phyloP scores from a whole-genome alignment of 2,797 vertebrate genomes.

The Microcaecilia unicolor region DNA sequence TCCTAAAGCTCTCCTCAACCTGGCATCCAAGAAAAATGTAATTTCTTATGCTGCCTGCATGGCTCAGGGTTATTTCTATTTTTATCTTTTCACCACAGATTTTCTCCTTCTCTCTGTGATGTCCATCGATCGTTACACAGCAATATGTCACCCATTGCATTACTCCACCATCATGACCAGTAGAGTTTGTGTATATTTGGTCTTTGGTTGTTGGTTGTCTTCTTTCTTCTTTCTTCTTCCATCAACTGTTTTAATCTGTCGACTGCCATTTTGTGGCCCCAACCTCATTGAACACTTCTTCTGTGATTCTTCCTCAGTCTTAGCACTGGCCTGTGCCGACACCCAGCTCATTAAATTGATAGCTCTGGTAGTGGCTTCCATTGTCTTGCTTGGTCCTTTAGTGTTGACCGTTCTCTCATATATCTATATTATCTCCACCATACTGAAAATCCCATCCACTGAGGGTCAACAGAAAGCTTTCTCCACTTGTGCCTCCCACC shows the following conservation, averaged over 20 bases:
- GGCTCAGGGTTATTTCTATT: slow-evolving; percentile 23
- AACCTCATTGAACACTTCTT: slow-evolving; percentile 16
- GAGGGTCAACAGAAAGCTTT: slow-evolving; percentile 23
- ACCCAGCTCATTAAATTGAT: slow-evolving; percentile 12
- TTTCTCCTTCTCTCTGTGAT: slow-evolving; percentile 27
- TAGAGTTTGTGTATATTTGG: slow-evolving; percentile 11
- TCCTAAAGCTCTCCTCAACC: slow-evolving; percentile 21
- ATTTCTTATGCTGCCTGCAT: slow-evolving; percentile 20
- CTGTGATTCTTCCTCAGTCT: slow-evolving; percentile 12
- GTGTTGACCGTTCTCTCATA: slow-evolving; percentile 14
- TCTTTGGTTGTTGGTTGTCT: slow-evolving; percentile 15
- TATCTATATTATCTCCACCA: slow-evolving; percentile 13
- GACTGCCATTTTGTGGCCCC: slow-evolving; percentile 14
- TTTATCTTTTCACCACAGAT: slow-evolving; percentile 23
- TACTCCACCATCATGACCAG: slow-evolving; percentile 24
- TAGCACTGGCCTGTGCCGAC: slow-evolving; percentile 21
- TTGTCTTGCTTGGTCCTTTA: slow-evolving; percentile 8
- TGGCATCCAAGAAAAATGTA: slow-evolving; percentile 10
- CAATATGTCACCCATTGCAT: slow-evolving; percentile 29
- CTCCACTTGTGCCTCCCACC: slow-evolving; percentile 28
- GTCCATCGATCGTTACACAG: slow-evolving; percentile 27
- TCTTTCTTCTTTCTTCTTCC: background rate
- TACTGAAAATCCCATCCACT: slow-evolving; percentile 21
- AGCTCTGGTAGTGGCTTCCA: slow-evolving; percentile 10
- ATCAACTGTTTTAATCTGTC: background rate